Percentiles rank a stretch among this genome's conserved stretches.
phyloP scores from a whole-genome alignment of 2,113 vertebrate genomes.

The Panthera uncia region DNA sequence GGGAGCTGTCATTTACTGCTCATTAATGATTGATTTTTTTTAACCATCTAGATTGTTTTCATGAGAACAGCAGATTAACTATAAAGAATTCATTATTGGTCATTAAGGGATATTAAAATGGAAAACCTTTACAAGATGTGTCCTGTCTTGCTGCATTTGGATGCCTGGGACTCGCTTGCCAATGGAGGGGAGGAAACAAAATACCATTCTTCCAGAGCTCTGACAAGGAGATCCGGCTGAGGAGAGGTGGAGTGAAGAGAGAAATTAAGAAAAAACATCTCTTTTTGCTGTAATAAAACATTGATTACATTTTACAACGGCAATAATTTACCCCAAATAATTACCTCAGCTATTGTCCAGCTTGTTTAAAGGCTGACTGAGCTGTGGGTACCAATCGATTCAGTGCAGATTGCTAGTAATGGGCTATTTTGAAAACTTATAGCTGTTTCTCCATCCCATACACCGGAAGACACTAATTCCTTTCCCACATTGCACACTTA shows the following conservation, averaged over 20 bases:
- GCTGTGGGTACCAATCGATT: slow-evolving; percentile 52
- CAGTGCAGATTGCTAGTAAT: slow-evolving; percentile 57
- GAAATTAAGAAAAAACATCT: not conserved
- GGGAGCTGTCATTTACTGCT: slow-evolving; percentile 67
- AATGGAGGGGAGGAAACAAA: not conserved
- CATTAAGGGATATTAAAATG: slow-evolving; percentile 69
- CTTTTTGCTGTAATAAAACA: slow-evolving; percentile 64
- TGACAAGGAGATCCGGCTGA: not conserved
- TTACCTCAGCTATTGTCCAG: slow-evolving; percentile 60
- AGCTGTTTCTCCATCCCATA: slow-evolving; percentile 44
- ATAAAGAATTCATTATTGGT: slow-evolving; percentile 60
- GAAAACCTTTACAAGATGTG: slow-evolving; percentile 63
- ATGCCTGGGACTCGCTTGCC: not conserved
- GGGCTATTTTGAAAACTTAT: slow-evolving; percentile 65
- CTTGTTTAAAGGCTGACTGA: slow-evolving; percentile 66
- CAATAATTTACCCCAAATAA: slow-evolving; percentile 68
- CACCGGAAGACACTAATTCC: slow-evolving; percentile 61
- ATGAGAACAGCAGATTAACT: slow-evolving; percentile 73
- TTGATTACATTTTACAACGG: slow-evolving; percentile 60
- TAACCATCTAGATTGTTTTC: slow-evolving; percentile 73
- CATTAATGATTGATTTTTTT: slow-evolving; percentile 78
- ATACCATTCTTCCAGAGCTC: not conserved
- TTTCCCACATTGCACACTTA: slow-evolving; percentile 68
- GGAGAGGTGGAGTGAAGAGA: not conserved
- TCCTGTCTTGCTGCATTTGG: slow-evolving; percentile 2